These are phyloP conservation scores for Hypomecis atomaria DNA, from an alignment of 2,888 invertebrate species.

Conservation along the genomic window DNA sequence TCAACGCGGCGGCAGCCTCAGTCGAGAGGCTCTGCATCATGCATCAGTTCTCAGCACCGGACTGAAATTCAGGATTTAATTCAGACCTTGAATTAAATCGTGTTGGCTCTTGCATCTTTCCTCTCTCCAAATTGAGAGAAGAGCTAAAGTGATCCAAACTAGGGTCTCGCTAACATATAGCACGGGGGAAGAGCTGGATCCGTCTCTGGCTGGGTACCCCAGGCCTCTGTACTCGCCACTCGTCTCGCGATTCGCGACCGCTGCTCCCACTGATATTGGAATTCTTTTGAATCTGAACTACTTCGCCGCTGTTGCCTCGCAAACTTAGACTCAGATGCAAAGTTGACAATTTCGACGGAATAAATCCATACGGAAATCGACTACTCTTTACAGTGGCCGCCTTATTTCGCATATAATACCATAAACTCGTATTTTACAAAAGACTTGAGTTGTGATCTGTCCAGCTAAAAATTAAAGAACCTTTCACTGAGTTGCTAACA, in stretches of 20 bases:
- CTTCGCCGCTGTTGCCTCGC: slow-evolving; percentile 56
- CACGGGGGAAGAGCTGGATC: not conserved
- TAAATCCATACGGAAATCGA: slow-evolving; percentile 33
- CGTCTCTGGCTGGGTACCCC: slow-evolving; percentile 13
- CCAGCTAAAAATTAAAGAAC: too few relatives aligned
- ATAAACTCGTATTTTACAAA: not conserved
- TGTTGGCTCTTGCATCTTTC: too few relatives aligned
- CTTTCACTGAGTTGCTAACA: too few relatives aligned
- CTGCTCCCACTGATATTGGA: slow-evolving; percentile 71
- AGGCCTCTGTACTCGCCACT: slow-evolving; percentile 42
- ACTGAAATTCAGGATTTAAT: too few relatives aligned
- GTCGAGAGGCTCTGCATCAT: too few relatives aligned
- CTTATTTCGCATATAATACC: slow-evolving; percentile 2
- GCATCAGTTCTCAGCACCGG: too few relatives aligned
- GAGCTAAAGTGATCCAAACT: too few relatives aligned
- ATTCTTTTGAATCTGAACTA: slow-evolving; percentile 80
- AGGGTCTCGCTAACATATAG: too few relatives aligned
- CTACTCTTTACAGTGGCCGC: slow-evolving; percentile 18
- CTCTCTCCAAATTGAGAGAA: too few relatives aligned
- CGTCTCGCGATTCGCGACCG: slow-evolving; percentile 55
- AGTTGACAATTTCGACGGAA: slow-evolving; percentile 65
- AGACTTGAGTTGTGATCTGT: not conserved
- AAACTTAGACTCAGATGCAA: slow-evolving; percentile 70
- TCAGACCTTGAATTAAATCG: too few relatives aligned
- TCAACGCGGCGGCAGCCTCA: too few relatives aligned